Evolutionary conservation across 2,797 vertebrate species (phyloP).

Genomic region (Muscicapa comitata): DNA sequence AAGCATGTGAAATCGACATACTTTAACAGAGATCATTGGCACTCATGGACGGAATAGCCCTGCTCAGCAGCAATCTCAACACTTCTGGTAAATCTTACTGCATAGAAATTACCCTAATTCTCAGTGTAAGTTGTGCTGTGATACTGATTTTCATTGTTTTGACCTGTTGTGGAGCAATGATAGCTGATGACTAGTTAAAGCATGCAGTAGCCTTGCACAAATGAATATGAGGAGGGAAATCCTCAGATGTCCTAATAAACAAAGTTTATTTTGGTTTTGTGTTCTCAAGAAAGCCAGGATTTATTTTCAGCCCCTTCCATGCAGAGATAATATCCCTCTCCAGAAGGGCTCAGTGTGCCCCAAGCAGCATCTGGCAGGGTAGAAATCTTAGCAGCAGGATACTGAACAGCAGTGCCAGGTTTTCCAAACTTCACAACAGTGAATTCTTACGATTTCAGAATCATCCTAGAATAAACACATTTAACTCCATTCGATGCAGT

Average conservation of each 20-base stretch:
- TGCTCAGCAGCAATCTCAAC: not conserved
- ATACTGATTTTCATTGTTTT: not conserved
- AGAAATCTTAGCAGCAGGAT: not conserved
- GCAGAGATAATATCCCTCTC: not conserved
- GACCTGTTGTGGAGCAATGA: not conserved
- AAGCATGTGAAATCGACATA: not conserved
- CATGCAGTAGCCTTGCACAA: not conserved
- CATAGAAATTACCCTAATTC: not conserved
- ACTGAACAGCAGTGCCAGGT: not conserved
- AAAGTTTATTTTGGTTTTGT: not conserved
- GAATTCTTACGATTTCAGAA: not conserved
- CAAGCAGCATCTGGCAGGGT: not conserved
- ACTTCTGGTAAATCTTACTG: not conserved
- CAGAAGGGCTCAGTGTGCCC: not conserved
- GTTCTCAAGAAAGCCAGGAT: not conserved
- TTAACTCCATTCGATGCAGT: not conserved
- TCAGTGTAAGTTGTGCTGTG: not conserved
- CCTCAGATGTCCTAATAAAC: not conserved
- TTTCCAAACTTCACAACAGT: not conserved
- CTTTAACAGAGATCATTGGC: not conserved
- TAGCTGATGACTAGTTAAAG: not conserved
- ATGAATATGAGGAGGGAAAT: not conserved
- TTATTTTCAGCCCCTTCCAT: not conserved
- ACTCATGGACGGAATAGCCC: not conserved
- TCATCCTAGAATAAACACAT: not conserved